Evolutionary conservation across 1,140 invertebrate genomes (phyloP), one percentile per base, ranked within the genome.

Genomic region (Diorhabda elongata): DNA sequence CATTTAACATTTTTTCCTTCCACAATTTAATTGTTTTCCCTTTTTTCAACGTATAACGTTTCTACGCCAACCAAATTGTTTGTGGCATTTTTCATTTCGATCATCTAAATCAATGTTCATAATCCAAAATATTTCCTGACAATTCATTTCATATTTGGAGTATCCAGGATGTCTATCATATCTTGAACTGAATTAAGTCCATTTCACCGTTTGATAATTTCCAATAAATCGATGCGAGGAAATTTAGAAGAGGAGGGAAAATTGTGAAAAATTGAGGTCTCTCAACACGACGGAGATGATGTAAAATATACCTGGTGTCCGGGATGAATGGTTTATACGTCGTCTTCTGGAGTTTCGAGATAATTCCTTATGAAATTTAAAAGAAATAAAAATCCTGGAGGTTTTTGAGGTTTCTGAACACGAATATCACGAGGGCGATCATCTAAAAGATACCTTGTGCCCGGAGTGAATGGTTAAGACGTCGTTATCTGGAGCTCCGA

Each of bases 201-300:
- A 62, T 62, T 62, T 62, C 43, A 44, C 42, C 61, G 61, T 62
- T 62, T 62, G 43, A n/a, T 11, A 62, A 44, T 62, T 62, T 44
- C 61, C 42, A 62, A 44, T 44, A 62, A 62, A 42, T 43, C 61
- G 11, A 11, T 43, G n/a, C 61, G n/a, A 44, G 61, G 61, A n/a
- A 11, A 11, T 6, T 9, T 5, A 43, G 43, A 44, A 62, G 58
- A 11, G 58, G 7, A 59, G 5, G 58, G 47, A 52, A 26, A 26
- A 26, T 26, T 26, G 26, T 26, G 26, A 26, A 26, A 26, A 26
- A 26, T 26, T 26, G 26, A 26, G 26, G 1, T 26, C 26, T 26
- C 26, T 26, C 26, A 26, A 26, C 26, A 26, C 26, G 26, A 26
- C 0, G 26, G 26, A 2, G 26, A 26, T 26, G 0, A 26, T 26